Evolutionary conservation across 2,888 invertebrate genomes (phyloP), one percentile per base, ranked within the genome.

Genomic region (Polydesmus complanatus): DNA sequence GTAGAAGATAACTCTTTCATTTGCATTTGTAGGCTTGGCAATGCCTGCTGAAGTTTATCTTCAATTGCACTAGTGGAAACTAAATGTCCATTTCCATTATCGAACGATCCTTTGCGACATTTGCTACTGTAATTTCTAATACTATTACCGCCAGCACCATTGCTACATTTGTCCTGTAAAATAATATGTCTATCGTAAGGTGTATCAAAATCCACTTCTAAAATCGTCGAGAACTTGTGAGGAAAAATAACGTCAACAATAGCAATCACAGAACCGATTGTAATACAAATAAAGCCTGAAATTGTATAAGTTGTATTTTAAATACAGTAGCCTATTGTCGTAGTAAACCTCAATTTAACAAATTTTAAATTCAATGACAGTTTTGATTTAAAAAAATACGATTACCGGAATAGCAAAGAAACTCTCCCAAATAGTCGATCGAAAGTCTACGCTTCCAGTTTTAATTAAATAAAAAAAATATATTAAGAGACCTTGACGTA

Each of bases 171-270:
- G 73, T 91, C 90, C 68, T 91, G 90, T 64, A 92, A 85, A 61
- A 92, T 88, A 63, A 91, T 89, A 73, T 92, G 92, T 54, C 92
- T 78, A 74, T 92, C 92, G 71, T 91, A 93, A 0, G 93, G 93
- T 19, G 93, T 93, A 73, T 92, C 93, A 73, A 90, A 93, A 75
- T 94, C 92, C 53, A 93, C 86, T 74, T 90, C 89, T 61, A 91
- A 76, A 66, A 92, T 88, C 0, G 92, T 93, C 52, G 91, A 90
- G 77, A 94, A 93, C 68, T 85, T 84, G 73, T 93, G 89, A 3
- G 92, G 92, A 78, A 86, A 90, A 66, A 91, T 81, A 70, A 91
- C 79, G 74, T 90, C 90, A 65, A 94, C 79, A 14, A 86, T 81
- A 8, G 88, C 85, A 66, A 94, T 88, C 58, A 88, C 76, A 21